A percentile compares a stretch with the other conserved stretches of the same genome.
Conservation (phyloP, 2,888 invertebrate species). For the Mimachlamys varia region DNA sequence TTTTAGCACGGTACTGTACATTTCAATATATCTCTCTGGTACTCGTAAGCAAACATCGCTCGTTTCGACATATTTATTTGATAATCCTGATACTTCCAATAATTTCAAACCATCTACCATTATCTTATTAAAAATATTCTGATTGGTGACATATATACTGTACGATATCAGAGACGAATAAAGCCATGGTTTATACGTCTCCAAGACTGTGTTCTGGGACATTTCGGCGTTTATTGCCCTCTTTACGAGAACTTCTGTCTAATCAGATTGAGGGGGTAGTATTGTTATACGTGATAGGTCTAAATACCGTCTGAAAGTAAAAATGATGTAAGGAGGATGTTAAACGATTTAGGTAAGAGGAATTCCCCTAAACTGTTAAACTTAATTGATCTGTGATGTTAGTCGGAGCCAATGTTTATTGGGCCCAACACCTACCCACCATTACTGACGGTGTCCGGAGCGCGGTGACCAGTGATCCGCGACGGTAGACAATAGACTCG, state of each 20-base stretch:
- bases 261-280: background rate
- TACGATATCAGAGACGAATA: too few relatives aligned
- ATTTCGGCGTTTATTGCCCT: background rate
- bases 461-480: background rate
- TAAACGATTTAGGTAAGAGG: slow-evolving; percentile 8
- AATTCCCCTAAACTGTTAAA: background rate
- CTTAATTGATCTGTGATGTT: slow-evolving; percentile 1
- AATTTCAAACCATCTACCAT: too few relatives aligned
- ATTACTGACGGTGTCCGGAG: background rate
- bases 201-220: background rate
- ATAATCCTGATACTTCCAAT: too few relatives aligned
- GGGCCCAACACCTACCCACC: background rate
- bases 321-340: background rate
- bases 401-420: slow-evolving; percentile 21
- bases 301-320: background rate
- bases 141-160: too few relatives aligned
- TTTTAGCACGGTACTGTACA: too few relatives aligned
- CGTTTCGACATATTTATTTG: too few relatives aligned
- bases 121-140: too few relatives aligned
- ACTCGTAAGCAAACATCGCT: too few relatives aligned
- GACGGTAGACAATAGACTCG: slow-evolving; percentile 3
- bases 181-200: too few relatives aligned
- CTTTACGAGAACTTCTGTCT: background rate
- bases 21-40: too few relatives aligned
- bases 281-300: background rate